Percentiles rank a stretch among this genome's conserved stretches.
Conservation (phyloP, 1,140 invertebrate species). For the Sarcophaga bullata region DNA sequence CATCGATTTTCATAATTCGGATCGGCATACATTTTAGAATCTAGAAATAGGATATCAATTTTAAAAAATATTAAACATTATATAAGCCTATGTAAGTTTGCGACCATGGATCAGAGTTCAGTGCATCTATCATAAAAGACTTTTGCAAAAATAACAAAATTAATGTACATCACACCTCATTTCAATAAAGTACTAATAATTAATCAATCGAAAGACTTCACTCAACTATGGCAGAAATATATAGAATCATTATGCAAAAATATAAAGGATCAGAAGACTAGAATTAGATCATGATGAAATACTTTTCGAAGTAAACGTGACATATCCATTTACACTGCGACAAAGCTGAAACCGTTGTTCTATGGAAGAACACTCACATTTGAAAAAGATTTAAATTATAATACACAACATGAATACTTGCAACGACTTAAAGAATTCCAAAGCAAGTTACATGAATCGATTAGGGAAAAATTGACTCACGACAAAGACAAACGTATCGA, state of each 20-base stretch:
- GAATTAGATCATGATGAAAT: conserved; percentile 18
- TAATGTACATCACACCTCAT: neutral
- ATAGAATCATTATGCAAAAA: conserved; percentile 26
- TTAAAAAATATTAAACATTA: conserved; percentile 19
- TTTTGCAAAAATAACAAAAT: neutral
- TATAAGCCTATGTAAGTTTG: conserved; percentile 23
- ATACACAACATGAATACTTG: too few species aligned
- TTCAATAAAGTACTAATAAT: neutral
- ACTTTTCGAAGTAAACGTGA: conserved; percentile 5
- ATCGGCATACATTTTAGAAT: neutral
- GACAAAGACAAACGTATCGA: neutral
- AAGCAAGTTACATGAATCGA: neutral
- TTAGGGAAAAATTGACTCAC: neutral
- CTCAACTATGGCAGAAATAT: neutral
- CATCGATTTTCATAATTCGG: conserved; percentile 1
- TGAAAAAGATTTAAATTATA: too few species aligned
- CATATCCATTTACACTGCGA: too few species aligned
- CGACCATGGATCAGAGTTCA: conserved; percentile 12
- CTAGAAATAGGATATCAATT: conserved; percentile 13
- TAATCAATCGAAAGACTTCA: conserved; percentile 2
- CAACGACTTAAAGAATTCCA: too few species aligned
- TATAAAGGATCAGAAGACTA: conserved; percentile 6
- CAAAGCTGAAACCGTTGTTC: too few species aligned
- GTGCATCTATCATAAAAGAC: conserved; percentile 3
- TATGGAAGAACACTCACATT: too few species aligned